Percentiles rank a stretch among this genome's conserved stretches.
These are phyloP conservation scores for Hydrotaea cyrtoneurina DNA, from an alignment of 2,888 invertebrate species.

Conservation along the genomic window DNA sequence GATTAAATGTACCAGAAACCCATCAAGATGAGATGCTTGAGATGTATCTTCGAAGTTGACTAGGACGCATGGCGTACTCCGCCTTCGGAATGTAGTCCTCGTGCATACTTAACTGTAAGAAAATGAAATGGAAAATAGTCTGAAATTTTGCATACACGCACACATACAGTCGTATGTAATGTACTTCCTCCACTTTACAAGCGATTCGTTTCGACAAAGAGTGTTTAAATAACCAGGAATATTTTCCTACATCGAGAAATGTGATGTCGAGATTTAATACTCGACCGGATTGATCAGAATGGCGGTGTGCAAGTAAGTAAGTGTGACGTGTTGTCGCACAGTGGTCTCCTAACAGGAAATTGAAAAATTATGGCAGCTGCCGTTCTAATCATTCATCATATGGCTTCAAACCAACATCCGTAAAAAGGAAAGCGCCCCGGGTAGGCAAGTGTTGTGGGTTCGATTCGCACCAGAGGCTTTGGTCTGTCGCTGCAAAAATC, in stretches of 20 bases:
- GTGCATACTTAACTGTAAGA: not conserved
- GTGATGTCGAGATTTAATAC: not conserved
- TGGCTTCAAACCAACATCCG: too few species aligned
- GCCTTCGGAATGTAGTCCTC: not conserved
- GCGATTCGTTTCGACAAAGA: constrained; percentile 19
- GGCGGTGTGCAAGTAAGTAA: not conserved
- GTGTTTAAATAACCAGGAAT: constrained; percentile 31
- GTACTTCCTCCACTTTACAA: constrained; percentile 14
- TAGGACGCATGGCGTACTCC: not conserved
- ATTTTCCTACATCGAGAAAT: not conserved
- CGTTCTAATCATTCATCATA: too few species aligned
- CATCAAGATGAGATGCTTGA: constrained; percentile 57
- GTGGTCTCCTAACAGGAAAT: not conserved
- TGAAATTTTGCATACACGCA: constrained; percentile 23
- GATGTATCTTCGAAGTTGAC: constrained; percentile 18
- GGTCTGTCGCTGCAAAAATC: too few species aligned
- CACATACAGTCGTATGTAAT: not conserved
- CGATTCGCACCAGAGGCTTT: too few species aligned
- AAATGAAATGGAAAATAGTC: not conserved
- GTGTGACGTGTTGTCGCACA: not conserved
- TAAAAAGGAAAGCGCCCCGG: too few species aligned
- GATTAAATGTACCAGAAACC: constrained; percentile 63
- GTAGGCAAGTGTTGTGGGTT: too few species aligned
- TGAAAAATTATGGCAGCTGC: too few species aligned
- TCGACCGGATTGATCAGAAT: not conserved